A percentile compares a stretch with the other conserved stretches of the same genome.
Evolutionary conservation across 2,888 invertebrate genomes (phyloP).

Genomic region (Buathra laborator): DNA sequence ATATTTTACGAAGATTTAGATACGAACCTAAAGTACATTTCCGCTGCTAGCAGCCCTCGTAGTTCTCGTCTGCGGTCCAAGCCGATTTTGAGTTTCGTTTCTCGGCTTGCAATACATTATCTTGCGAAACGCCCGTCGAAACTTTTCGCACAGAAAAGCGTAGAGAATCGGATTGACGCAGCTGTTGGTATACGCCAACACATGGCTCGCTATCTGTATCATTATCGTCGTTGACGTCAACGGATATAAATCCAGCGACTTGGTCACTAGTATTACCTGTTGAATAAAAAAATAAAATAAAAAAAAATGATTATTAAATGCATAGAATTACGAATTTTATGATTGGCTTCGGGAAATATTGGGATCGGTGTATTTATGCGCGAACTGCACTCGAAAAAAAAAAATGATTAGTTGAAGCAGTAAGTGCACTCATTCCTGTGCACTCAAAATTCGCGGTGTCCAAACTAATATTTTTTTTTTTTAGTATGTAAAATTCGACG

Average conservation of each 20-base stretch:
- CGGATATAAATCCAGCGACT: constrained; percentile 91
- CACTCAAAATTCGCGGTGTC: too few species aligned
- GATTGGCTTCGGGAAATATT: neutral
- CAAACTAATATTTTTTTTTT: too few species aligned
- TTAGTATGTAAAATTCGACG: too few species aligned
- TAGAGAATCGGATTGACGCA: constrained; percentile 98
- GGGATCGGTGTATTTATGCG: too few species aligned
- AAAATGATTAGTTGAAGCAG: too few species aligned
- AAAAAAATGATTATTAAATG: constrained; percentile 11
- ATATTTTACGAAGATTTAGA: neutral
- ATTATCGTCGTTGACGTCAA: constrained; percentile 90
- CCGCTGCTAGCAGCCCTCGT: constrained; percentile 90
- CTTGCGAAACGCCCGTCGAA: constrained; percentile 94
- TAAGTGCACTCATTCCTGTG: too few species aligned
- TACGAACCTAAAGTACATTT: constrained; percentile 87
- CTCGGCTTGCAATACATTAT: constrained; percentile 88
- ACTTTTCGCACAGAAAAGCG: constrained; percentile 97
- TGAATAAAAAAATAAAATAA: constrained; percentile 32
- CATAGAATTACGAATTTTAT: neutral
- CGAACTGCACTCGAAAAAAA: too few species aligned
- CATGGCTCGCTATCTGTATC: constrained; percentile 92
- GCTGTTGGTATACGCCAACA: constrained; percentile 96
- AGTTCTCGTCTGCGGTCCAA: constrained; percentile 88
- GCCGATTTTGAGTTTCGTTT: constrained; percentile 85
- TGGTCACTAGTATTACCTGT: constrained; percentile 93